Conservation (phyloP, 1,140 invertebrate species). For the Copidosoma floridanum region DNA sequence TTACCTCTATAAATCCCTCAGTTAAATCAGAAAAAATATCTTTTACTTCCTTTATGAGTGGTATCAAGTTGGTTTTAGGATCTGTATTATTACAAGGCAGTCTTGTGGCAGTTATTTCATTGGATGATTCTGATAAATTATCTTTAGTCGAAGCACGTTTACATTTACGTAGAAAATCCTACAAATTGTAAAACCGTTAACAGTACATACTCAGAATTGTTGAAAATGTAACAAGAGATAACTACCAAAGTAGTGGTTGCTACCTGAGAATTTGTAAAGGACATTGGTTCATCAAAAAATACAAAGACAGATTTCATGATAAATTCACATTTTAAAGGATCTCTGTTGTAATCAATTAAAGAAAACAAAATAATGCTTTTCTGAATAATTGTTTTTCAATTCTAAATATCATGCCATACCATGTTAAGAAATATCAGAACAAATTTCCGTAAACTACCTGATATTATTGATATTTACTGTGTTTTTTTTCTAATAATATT, state of each 20-base stretch:
- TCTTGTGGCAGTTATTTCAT: conserved; percentile 8
- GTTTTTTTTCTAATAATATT: neutral
- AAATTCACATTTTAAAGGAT: conserved; percentile 62
- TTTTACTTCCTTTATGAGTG: conserved; percentile 67
- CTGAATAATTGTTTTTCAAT: conserved; percentile 1
- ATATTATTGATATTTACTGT: neutral
- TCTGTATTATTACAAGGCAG: neutral
- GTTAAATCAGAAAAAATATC: conserved; percentile 80
- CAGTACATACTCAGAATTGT: too few species aligned
- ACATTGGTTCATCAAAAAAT: conserved; percentile 17
- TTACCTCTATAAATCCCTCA: conserved; percentile 67
- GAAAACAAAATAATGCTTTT: neutral
- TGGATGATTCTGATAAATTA: conserved; percentile 8
- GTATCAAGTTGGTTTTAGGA: conserved; percentile 56
- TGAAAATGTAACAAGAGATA: too few species aligned
- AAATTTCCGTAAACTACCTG: neutral
- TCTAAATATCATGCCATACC: neutral
- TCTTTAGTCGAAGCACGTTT: conserved; percentile 24
- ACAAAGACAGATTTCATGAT: conserved; percentile 57
- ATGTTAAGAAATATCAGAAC: neutral
- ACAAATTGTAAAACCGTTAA: too few species aligned
- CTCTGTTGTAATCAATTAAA: conserved; percentile 50
- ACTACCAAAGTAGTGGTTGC: too few species aligned
- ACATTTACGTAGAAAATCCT: too few species aligned
- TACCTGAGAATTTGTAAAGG: neutral